phyloP scores from a whole-genome alignment of 2,888 invertebrate genomes.

The Agrochola lota region DNA sequence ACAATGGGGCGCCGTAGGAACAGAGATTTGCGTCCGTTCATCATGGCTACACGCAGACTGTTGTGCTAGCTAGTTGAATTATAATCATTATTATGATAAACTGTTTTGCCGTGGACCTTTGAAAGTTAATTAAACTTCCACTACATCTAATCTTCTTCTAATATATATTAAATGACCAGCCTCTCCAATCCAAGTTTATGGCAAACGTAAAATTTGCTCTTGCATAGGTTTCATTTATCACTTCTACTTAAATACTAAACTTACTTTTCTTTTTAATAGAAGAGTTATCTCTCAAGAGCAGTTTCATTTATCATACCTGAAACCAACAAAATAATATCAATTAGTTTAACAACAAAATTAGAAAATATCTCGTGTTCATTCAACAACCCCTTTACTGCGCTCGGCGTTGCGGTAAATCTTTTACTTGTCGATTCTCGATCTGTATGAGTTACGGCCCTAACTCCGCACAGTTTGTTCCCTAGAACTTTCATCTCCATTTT shows the following conservation, averaged over 20 bases:
- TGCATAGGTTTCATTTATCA: neutral
- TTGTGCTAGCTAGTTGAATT: slow-evolving; percentile 43
- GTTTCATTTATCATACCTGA: slow-evolving; percentile 57
- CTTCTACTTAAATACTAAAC: neutral
- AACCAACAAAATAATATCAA: slow-evolving; percentile 54
- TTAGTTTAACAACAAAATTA: slow-evolving; percentile 35
- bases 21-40: slow-evolving; percentile 53
- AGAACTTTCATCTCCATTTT: slow-evolving; percentile 86
- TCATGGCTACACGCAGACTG: slow-evolving; percentile 50
- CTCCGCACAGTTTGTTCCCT: slow-evolving; percentile 70
- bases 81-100: slow-evolving; percentile 58
- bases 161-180: neutral
- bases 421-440: slow-evolving; percentile 80
- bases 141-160: slow-evolving; percentile 1
- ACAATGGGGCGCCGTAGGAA: slow-evolving; percentile 68
- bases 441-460: slow-evolving; percentile 80
- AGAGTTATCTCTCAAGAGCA: neutral
- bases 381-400: slow-evolving; percentile 61
- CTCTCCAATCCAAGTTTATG: neutral
- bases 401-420: slow-evolving; percentile 76
- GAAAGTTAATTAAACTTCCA: slow-evolving; percentile 42
- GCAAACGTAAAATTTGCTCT: neutral
- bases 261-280: neutral
- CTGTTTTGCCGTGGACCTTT: slow-evolving; percentile 28
- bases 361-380: slow-evolving; percentile 34